These are phyloP conservation scores for Trididemnum clinides DNA, from an alignment of 23 tunicate species.

Conservation along the genomic window DNA sequence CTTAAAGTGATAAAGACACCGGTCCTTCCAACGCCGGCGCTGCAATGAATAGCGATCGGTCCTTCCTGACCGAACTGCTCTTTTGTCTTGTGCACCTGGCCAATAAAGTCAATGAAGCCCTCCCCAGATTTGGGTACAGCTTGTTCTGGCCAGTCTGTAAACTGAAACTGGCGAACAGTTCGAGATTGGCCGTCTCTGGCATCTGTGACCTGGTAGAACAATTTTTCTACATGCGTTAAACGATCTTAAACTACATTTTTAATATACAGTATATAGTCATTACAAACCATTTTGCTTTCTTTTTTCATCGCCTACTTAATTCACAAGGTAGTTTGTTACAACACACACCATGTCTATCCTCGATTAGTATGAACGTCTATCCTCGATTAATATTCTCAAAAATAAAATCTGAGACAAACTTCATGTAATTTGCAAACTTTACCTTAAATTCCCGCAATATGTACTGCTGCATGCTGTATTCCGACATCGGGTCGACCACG, in stretches of 20 bases:
- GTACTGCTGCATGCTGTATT: constrained; percentile 94
- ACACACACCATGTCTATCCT: too few relatives aligned
- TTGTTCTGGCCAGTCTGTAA: constrained; percentile 98
- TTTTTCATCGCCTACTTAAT: too few relatives aligned
- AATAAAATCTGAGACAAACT: neutral
- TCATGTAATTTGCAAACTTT: neutral
- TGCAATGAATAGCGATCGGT: constrained; percentile 99
- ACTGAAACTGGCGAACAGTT: constrained; percentile 98
- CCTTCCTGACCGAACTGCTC: constrained; percentile 99
- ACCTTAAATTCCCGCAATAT: constrained; percentile 93
- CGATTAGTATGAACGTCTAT: too few relatives aligned
- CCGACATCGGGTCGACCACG: constrained; percentile 96
- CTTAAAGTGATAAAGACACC: constrained; percentile 97
- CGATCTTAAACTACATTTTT: neutral
- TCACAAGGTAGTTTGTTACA: too few relatives aligned
- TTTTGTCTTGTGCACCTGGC: constrained; percentile 98
- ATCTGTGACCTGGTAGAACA: constrained; percentile 84
- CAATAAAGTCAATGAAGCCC: constrained; percentile 97
- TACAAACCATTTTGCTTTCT: too few relatives aligned
- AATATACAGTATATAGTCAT: too few relatives aligned
- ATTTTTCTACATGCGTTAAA: neutral
- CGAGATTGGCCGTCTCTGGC: constrained; percentile 98
- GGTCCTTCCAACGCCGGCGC: constrained; percentile 98
- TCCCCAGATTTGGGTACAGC: constrained; percentile 98
- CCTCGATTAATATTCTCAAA: too few relatives aligned